These are phyloP conservation scores for Lasioglossum vierecki DNA, from an alignment of 2,888 invertebrate species.

Conservation along the genomic window DNA sequence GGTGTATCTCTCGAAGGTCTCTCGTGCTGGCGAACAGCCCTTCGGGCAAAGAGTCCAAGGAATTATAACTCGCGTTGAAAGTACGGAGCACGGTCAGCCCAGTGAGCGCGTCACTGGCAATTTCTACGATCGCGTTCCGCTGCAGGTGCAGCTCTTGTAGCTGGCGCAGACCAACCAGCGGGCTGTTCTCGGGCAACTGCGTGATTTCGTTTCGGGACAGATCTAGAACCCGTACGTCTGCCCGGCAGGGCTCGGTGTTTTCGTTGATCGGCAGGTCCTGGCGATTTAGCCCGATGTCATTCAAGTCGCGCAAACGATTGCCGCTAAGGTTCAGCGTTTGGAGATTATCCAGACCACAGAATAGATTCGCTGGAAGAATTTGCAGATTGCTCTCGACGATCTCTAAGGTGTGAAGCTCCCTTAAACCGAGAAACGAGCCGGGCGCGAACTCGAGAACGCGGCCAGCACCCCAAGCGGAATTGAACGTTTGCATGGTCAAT, in stretches of 20 bases:
- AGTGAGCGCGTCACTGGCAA: constrained; percentile 91
- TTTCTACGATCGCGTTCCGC: constrained; percentile 92
- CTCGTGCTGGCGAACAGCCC: constrained; percentile 92
- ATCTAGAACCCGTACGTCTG: constrained; percentile 91
- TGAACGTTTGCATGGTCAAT: constrained; percentile 91
- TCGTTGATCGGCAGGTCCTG: constrained; percentile 10
- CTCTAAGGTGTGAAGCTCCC: constrained; percentile 92
- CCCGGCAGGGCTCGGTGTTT: constrained; percentile 82
- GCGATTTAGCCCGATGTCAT: constrained; percentile 88
- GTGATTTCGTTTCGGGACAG: constrained; percentile 92
- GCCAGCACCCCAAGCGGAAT: constrained; percentile 91
- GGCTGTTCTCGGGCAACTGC: constrained; percentile 89
- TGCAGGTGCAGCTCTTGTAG: constrained; percentile 92
- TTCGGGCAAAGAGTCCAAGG: constrained; percentile 91
- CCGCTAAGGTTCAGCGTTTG: constrained; percentile 93
- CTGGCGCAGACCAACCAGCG: constrained; percentile 90
- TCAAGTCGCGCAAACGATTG: constrained; percentile 92
- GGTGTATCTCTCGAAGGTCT: constrained; percentile 92
- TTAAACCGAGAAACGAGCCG: constrained; percentile 90
- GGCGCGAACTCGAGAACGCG: constrained; percentile 90
- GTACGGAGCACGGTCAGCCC: constrained; percentile 92
- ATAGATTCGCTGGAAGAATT: constrained; percentile 90
- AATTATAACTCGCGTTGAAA: constrained; percentile 94
- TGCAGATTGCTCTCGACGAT: constrained; percentile 93
- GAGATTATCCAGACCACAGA: constrained; percentile 92